A percentile compares a stretch with the other conserved stretches of the same genome.
These are phyloP conservation scores for Ochotona princeps DNA, from an alignment of 2,113 vertebrate species.

Conservation along the genomic window DNA sequence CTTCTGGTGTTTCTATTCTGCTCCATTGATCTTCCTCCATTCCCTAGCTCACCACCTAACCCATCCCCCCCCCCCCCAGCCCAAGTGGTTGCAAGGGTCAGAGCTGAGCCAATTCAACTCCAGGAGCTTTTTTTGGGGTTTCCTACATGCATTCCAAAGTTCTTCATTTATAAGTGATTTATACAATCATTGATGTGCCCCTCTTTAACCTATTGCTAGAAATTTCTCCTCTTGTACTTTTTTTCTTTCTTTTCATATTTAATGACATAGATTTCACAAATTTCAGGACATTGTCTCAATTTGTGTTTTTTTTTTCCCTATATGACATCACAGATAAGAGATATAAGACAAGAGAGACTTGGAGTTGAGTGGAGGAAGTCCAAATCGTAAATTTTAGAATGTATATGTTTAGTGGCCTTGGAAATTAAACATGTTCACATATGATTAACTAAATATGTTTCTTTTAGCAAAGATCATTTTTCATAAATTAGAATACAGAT, in stretches of 20 bases:
- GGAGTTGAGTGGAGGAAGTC: not conserved
- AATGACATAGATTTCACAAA: not conserved
- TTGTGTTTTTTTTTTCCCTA: not conserved
- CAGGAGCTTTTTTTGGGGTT: no score
- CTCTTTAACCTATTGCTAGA: not conserved
- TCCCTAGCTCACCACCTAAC: no score
- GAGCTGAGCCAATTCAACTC: no score
- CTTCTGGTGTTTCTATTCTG: no score
- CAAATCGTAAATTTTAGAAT: not conserved
- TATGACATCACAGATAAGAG: not conserved
- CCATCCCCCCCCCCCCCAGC: no score
- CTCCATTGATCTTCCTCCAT: no score
- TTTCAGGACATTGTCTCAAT: not conserved
- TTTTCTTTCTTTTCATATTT: not conserved
- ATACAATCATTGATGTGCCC: accelerated
- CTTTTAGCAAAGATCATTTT: not conserved
- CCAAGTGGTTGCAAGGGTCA: no score
- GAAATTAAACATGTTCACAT: not conserved
- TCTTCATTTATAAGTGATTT: not conserved
- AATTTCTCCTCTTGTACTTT: not conserved
- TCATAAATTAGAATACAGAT: not conserved
- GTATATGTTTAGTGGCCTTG: not conserved
- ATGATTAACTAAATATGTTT: not conserved
- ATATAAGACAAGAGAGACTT: not conserved
- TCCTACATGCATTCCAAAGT: no score